Evolutionary conservation across 2,797 vertebrate genomes (phyloP).

Genomic region (Spheniscus humboldti): DNA sequence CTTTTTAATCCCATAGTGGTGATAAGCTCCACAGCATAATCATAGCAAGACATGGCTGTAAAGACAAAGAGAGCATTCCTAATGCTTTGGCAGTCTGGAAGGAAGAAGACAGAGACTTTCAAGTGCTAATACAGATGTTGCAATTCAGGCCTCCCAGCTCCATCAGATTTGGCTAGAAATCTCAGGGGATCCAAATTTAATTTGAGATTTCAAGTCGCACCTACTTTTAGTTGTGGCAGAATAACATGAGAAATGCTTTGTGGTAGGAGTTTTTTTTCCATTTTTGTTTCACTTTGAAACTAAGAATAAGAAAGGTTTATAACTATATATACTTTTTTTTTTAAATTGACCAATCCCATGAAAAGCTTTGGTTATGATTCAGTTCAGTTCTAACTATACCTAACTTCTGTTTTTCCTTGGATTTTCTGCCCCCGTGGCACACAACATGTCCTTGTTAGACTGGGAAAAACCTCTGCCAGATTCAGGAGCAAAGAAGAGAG

Average conservation of each 20-base stretch:
- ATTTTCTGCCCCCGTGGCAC: background rate
- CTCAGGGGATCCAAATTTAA: background rate
- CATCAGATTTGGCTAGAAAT: background rate
- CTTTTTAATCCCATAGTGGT: background rate
- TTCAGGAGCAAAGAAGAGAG: background rate
- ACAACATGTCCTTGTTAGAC: background rate
- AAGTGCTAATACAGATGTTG: background rate
- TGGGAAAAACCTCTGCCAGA: background rate
- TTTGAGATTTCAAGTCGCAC: background rate
- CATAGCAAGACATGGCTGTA: background rate
- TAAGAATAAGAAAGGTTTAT: background rate
- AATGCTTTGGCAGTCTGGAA: background rate
- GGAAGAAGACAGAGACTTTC: background rate
- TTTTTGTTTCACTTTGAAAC: background rate
- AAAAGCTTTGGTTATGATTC: background rate
- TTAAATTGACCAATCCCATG: background rate
- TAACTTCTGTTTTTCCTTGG: background rate
- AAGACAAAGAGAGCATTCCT: slow-evolving; percentile 27
- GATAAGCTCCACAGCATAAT: background rate
- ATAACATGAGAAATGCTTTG: background rate
- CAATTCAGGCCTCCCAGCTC: background rate
- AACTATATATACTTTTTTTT: background rate
- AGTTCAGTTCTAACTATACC: background rate
- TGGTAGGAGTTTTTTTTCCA: background rate
- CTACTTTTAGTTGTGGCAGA: background rate